Percentiles rank a stretch among this genome's conserved stretches.
phyloP scores from a whole-genome alignment of 2,113 vertebrate species.

The Parus major region DNA sequence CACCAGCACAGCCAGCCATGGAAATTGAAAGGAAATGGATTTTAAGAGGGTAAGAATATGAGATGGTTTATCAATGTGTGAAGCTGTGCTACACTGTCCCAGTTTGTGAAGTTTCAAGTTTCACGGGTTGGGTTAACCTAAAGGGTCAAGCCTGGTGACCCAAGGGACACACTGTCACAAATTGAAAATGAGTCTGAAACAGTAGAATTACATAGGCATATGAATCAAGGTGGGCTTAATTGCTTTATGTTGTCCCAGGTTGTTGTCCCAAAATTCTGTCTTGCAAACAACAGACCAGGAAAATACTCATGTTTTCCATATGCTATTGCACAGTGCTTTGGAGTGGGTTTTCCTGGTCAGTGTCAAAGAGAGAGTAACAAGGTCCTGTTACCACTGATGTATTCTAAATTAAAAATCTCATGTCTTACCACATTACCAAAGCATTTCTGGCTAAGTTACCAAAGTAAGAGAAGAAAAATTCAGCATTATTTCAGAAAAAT shows the following conservation, averaged over 20 bases:
- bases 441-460: background rate
- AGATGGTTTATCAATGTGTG: background rate
- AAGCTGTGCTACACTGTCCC: background rate
- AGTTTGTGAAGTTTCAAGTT: background rate
- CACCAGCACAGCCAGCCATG: fast-evolving
- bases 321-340: background rate
- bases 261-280: background rate
- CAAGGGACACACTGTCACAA: background rate
- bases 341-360: background rate
- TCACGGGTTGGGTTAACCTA: background rate
- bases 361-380: background rate
- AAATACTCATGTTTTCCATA: background rate
- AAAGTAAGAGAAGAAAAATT: background rate
- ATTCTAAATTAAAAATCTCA: background rate
- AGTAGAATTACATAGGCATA: background rate
- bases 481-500: background rate
- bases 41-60: background rate
- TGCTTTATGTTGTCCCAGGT: background rate
- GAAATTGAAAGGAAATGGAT: background rate
- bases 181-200: fast-evolving
- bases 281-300: background rate
- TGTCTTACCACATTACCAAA: background rate
- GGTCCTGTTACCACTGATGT: background rate
- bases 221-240: background rate
- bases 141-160: background rate